Evolutionary conservation across 2,888 invertebrate genomes (phyloP).

Genomic region (Phorcus lineatus): DNA sequence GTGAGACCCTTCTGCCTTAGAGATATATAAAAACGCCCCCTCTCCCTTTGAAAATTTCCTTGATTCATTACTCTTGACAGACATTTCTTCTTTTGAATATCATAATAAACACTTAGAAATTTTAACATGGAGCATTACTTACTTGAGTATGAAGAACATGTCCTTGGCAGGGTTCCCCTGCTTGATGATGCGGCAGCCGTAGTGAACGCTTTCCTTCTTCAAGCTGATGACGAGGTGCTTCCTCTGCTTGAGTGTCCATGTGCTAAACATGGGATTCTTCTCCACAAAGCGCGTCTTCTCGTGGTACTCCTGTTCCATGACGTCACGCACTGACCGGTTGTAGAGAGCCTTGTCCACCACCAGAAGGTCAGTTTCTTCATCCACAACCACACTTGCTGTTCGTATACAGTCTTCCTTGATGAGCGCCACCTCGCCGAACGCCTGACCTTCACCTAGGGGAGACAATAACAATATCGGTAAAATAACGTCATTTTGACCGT

Average conservation of each 20-base stretch:
- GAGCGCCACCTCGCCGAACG: constrained; percentile 74
- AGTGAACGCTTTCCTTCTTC: constrained; percentile 64
- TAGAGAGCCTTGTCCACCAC: constrained; percentile 71
- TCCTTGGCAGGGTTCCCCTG: constrained; percentile 64
- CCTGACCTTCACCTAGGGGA: constrained; percentile 66
- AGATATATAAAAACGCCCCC: too few relatives aligned
- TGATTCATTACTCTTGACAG: too few relatives aligned
- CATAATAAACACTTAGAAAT: too few relatives aligned
- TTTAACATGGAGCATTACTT: neutral
- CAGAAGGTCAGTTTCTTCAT: constrained; percentile 67
- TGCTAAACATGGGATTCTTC: constrained; percentile 67
- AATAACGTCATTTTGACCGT: too few relatives aligned
- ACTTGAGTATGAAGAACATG: constrained; percentile 39
- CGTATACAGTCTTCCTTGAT: constrained; percentile 70
- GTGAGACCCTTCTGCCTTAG: too few relatives aligned
- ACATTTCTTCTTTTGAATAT: too few relatives aligned
- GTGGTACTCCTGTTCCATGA: constrained; percentile 69
- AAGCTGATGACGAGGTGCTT: constrained; percentile 72
- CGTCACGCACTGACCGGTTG: constrained; percentile 68
- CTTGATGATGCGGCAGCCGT: constrained; percentile 62
- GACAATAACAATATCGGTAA: neutral
- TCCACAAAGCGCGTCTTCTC: constrained; percentile 72
- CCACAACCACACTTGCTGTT: constrained; percentile 71
- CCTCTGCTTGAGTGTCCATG: constrained; percentile 68
- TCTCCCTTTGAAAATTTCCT: too few relatives aligned